Evolutionary conservation across 2,888 invertebrate species (phyloP), one percentile per base, ranked within the genome.

Genomic region (Imbricaverruca yamaguchii): DNA sequence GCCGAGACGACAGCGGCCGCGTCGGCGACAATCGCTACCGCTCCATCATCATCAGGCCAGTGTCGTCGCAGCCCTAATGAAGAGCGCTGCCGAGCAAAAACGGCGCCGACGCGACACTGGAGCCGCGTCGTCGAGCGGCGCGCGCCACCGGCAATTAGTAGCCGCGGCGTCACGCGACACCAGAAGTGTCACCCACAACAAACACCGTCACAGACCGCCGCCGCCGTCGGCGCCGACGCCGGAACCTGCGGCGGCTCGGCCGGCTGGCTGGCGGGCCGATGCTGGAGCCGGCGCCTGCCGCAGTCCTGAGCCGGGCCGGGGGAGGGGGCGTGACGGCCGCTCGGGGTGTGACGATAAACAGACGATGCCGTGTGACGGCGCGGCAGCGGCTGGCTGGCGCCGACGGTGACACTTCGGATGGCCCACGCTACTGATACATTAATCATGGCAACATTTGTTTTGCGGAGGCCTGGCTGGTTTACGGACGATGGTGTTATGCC

Each of bases 1-100:
- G 2, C 39, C 1, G 39, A 39, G 39, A 39, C 39, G 39, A 39
- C 39, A 39, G 39, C 69, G 39, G 39, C 55, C 21, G 74, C 21
- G 74, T 21, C 74, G 53, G 18, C 55, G 23, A 13, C n/a, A 13
- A 53, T 53, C 74, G 74, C 11, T 55, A 55, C 59, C 59, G 15
- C 59, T 74, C 74, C 21, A 55, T 74, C 74, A 74, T 74, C 74
- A 74, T 74, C 74, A 74, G 74, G 21, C 74, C 18, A 11, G 74
- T 55, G 74, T 74, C 74, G 74, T 74, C 74, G 55, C 74, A 23
- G 53, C 55, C 74, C 74, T 74, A 74, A 74, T 74, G 74, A 74
- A 74, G 74, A 74, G 74, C 15, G 74, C 55, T 55, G 18, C 23
- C 53, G 74, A 15, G 55, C 74, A 74, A 74, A 74, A 74, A 74